phyloP scores from a whole-genome alignment of 2,888 invertebrate species.

The Campaea margaritaria region DNA sequence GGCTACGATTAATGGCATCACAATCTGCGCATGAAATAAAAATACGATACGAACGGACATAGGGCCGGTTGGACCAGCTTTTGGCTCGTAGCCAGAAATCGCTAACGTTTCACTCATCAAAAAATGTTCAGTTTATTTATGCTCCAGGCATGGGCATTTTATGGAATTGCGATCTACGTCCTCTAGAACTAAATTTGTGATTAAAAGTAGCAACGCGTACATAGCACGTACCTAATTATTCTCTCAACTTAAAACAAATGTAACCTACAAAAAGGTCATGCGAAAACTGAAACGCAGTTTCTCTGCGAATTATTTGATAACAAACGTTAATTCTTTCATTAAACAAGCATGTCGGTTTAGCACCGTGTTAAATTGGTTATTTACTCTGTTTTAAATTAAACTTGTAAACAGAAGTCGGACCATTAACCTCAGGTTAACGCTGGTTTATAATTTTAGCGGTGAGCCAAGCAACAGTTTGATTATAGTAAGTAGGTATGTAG shows the following conservation, averaged over 20 bases:
- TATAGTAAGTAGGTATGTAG: not conserved
- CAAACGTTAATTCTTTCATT: constrained; percentile 25
- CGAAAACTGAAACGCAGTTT: constrained; percentile 23
- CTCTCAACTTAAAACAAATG: constrained; percentile 19
- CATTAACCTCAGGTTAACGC: constrained; percentile 16
- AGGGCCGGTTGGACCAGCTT: constrained; percentile 58
- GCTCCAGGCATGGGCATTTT: constrained; percentile 41
- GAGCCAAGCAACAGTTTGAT: not conserved
- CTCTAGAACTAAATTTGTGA: constrained; percentile 30
- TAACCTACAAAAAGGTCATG: constrained; percentile 28
- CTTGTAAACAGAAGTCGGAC: constrained; percentile 19
- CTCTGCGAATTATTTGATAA: constrained; percentile 28
- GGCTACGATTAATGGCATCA: constrained; percentile 65
- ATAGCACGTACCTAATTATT: constrained; percentile 8
- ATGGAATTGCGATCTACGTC: constrained; percentile 47
- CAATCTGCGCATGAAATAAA: constrained; percentile 70
- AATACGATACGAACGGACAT: constrained; percentile 63
- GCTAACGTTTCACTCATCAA: constrained; percentile 68
- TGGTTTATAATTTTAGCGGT: constrained; percentile 1
- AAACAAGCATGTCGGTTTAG: constrained; percentile 26
- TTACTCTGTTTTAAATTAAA: constrained; percentile 22
- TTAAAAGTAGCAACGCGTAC: not conserved
- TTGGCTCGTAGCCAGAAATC: constrained; percentile 72
- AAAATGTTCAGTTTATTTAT: constrained; percentile 54
- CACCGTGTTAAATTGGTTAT: constrained; percentile 21